Conservation (phyloP, 2,888 invertebrate genomes). For the Drosophila setosimentum region DNA sequence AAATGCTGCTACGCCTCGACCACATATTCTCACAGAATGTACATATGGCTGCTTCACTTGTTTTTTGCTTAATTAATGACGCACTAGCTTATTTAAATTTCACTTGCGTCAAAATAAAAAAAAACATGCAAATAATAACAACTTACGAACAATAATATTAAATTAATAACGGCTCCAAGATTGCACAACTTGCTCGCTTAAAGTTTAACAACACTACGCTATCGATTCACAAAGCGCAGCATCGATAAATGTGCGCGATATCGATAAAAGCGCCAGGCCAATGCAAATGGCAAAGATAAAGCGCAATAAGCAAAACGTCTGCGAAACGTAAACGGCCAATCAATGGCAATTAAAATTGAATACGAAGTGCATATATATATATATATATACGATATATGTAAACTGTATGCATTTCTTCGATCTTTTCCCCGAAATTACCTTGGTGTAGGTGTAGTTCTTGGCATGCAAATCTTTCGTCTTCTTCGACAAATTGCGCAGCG, state of each 20-base stretch:
- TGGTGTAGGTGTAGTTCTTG: slow-evolving; percentile 87
- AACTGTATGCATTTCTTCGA: slow-evolving; percentile 15
- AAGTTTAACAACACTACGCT: slow-evolving; percentile 19
- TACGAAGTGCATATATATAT: slow-evolving; percentile 6
- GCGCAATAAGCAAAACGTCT: slow-evolving; percentile 26
- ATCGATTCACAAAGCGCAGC: slow-evolving; percentile 1
- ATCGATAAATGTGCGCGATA: slow-evolving; percentile 7
- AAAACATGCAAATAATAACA: slow-evolving; percentile 9
- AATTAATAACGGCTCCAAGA: slow-evolving; percentile 4
- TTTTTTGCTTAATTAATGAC: slow-evolving; percentile 67
- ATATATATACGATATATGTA: neutral
- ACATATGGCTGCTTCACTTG: slow-evolving; percentile 46
- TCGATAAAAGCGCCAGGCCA: slow-evolving; percentile 19
- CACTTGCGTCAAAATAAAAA: slow-evolving; percentile 54
- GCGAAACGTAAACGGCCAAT: slow-evolving; percentile 25
- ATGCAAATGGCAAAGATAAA: slow-evolving; percentile 35
- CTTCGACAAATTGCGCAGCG: slow-evolving; percentile 81
- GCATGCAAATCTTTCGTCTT: slow-evolving; percentile 82
- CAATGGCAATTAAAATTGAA: slow-evolving; percentile 13
- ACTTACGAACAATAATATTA: neutral
- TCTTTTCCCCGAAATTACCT: slow-evolving; percentile 86
- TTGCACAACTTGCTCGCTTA: slow-evolving; percentile 6
- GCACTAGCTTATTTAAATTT: slow-evolving; percentile 58
- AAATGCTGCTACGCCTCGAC: slow-evolving; percentile 44
- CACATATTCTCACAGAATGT: slow-evolving; percentile 24